Evolutionary conservation across 1,140 invertebrate genomes (phyloP).

Genomic region (Oryctes rhinoceros): DNA sequence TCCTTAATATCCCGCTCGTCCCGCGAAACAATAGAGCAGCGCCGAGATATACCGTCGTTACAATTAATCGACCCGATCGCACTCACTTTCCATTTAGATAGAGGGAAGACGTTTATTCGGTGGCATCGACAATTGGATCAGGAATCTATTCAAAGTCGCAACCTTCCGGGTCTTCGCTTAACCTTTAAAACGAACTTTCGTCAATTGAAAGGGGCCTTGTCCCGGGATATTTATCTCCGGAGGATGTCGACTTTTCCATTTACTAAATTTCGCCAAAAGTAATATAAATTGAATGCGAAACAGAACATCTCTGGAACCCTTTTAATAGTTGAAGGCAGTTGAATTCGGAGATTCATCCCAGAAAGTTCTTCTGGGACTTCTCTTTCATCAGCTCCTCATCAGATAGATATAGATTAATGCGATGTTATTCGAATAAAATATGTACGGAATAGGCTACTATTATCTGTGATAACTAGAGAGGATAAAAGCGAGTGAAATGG

Average conservation of each 20-base stretch:
- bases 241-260: neutral
- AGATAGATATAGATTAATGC: too few relatives aligned
- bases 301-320: too few relatives aligned
- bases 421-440: too few relatives aligned
- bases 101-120: slow-evolving; percentile 9
- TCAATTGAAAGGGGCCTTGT: neutral
- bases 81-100: slow-evolving; percentile 1
- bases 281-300: too few relatives aligned
- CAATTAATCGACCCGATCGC: slow-evolving; percentile 11
- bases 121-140: neutral
- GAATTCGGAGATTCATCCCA: too few relatives aligned
- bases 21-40: neutral
- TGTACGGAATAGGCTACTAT: too few relatives aligned
- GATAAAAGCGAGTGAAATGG: too few relatives aligned
- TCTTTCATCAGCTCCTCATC: too few relatives aligned
- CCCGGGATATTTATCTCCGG: neutral
- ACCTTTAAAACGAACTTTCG: slow-evolving; percentile 14
- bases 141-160: slow-evolving; percentile 9
- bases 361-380: too few relatives aligned
- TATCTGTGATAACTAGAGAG: too few relatives aligned
- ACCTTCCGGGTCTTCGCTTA: neutral
- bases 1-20: neutral
- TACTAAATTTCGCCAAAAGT: too few relatives aligned
- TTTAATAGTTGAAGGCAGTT: too few relatives aligned
- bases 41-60: neutral